Base-by-base conservation (phyloP, 2,797 vertebrate genomes). In the Toxotes lorentzi region DNA sequence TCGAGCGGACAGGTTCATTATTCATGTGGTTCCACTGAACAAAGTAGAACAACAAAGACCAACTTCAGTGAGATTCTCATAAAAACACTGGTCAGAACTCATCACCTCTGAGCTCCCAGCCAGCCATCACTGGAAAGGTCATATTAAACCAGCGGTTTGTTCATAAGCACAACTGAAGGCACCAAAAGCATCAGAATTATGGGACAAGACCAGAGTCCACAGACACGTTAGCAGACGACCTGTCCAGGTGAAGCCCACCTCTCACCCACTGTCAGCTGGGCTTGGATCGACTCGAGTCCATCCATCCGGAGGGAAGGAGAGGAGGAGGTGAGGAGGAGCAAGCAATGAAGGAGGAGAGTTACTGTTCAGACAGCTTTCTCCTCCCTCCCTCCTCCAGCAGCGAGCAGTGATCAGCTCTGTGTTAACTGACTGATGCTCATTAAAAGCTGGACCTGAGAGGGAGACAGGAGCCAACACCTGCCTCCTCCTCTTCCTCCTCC, bases 381-480 rank as follows among this genome's bases (percentile, higher is more conserved):
- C 40, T 41, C 40, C 45, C 23, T 74, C 54, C n/a, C 53, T 76
- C 62, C 69, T 70, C 63, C 58, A 62, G 40, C 32, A 76, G 50
- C 7, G 24, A 6, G 56, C 2, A 41, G 64, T 0, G 13, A 23
- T 57, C 23, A 40, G 50, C 17, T 11, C 58, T 35, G 73, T 94
- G 50, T 95, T 94, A 75, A 89, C 92, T 24, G 70, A 47, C 83
- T 90, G 67, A 56, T 72, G 45, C 82, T 86, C 80, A 84, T 94
- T 76, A 92, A 90, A 86, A 88, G 88, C 90, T 79, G 89, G 89
- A 73, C 90, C 88, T 74, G 6, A 69, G 62, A 35, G 87, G 70
- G 59, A 71, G 85, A 79, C 70, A 76, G 56, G 57, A 77, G 86
- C 79, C 76, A 87, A 73, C 87, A 83, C 74, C 88, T 71, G 78